A percentile compares a stretch with the other conserved stretches of the same genome.
phyloP scores from a whole-genome alignment of 2,113 vertebrate genomes.

The Bombycilla garrulus region DNA sequence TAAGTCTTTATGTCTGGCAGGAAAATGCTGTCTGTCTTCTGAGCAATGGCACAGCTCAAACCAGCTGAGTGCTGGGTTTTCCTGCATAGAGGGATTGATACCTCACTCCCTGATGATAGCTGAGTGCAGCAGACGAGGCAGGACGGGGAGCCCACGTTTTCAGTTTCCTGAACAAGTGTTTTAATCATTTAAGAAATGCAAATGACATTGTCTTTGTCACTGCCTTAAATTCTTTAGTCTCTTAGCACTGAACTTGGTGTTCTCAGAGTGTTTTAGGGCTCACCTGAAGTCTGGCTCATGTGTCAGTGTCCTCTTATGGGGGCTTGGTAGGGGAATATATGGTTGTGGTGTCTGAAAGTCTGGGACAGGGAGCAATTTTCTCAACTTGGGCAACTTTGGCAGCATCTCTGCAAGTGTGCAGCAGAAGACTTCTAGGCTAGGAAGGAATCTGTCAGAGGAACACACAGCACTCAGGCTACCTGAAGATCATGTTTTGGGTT shows the following conservation, averaged over 20 bases:
- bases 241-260: not conserved
- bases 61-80: not conserved
- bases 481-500: not conserved
- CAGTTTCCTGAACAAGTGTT: not conserved
- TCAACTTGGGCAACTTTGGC: not conserved
- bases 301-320: not conserved
- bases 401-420: not conserved
- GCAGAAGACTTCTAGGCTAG: not conserved
- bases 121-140: not conserved
- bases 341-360: not conserved
- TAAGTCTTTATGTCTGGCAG: not conserved
- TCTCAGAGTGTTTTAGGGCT: not conserved
- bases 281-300: not conserved
- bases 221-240: not conserved
- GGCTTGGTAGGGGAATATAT: not conserved
- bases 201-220: not conserved
- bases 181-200: not conserved
- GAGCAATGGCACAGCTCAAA: not conserved
- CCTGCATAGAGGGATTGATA: not conserved
- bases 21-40: not conserved
- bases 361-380: not conserved
- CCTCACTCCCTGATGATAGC: not conserved
- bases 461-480: accelerated
- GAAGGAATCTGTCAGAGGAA: not conserved
- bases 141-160: accelerated